Evolutionary conservation across 2,888 invertebrate species (phyloP).

Genomic region (Chymomyza procnemis): DNA sequence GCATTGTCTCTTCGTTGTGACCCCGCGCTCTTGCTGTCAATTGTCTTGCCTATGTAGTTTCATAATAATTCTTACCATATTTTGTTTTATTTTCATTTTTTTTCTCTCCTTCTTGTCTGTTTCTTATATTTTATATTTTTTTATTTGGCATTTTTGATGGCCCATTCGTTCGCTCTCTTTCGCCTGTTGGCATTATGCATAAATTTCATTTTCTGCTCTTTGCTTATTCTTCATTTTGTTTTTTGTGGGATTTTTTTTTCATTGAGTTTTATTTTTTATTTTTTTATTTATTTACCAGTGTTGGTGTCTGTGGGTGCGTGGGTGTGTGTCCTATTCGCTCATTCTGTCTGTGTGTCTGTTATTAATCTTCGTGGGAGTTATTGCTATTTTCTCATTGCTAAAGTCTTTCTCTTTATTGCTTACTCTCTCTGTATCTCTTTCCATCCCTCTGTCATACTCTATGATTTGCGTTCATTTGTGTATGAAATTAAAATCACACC

Average conservation of each 20-base stretch:
- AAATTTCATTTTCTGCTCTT: constrained; percentile 64
- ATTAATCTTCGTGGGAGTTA: constrained; percentile 77
- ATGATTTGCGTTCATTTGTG: constrained; percentile 76
- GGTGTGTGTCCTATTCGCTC: constrained; percentile 19
- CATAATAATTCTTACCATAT: not conserved
- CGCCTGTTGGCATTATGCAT: constrained; percentile 50
- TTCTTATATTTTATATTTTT: constrained; percentile 26
- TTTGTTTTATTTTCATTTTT: not conserved
- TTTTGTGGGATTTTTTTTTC: constrained; percentile 44
- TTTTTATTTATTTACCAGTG: constrained; percentile 55
- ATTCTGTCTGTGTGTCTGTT: constrained; percentile 44
- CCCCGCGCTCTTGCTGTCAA: not conserved
- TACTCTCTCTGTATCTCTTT: constrained; percentile 10
- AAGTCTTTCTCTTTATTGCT: constrained; percentile 26
- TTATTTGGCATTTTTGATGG: constrained; percentile 60
- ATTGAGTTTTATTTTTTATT: constrained; percentile 24
- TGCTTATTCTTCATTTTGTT: constrained; percentile 54
- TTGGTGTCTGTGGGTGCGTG: constrained; percentile 17
- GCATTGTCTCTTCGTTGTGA: not conserved
- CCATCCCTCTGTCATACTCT: constrained; percentile 13
- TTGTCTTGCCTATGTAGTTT: not conserved
- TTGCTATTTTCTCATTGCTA: constrained; percentile 54
- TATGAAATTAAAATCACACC: constrained; percentile 79
- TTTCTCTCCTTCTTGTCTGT: constrained; percentile 12
- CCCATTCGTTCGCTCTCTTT: constrained; percentile 46